A percentile compares a stretch with the other conserved stretches of the same genome.
Evolutionary conservation across 2,888 invertebrate genomes (phyloP).

Genomic region (Meghimatium bilineatum): DNA sequence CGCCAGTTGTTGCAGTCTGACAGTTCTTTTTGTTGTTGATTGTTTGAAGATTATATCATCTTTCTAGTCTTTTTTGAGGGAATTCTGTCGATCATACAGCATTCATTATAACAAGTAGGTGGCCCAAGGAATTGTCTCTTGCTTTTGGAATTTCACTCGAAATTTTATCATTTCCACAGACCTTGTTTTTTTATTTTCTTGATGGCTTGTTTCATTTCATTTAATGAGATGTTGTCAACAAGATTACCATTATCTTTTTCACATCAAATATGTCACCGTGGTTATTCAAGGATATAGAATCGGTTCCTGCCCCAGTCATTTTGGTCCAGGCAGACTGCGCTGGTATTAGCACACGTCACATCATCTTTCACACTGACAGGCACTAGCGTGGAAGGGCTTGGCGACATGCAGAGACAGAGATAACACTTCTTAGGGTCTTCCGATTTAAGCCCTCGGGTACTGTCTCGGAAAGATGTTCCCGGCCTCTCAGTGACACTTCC

Average conservation of each 20-base stretch:
- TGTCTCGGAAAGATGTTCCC: constrained; percentile 15
- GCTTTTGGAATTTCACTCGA: too few species aligned
- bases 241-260: neutral
- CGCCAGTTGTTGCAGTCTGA: too few species aligned
- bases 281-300: neutral
- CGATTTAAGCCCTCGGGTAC: constrained; percentile 23
- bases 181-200: too few species aligned
- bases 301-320: neutral
- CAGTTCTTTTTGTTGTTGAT: too few species aligned
- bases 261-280: neutral
- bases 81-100: too few species aligned
- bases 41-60: too few species aligned
- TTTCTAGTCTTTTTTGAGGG: too few species aligned
- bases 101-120: too few species aligned
- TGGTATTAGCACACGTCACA: constrained; percentile 22
- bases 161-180: neutral
- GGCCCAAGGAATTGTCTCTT: too few species aligned
- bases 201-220: too few species aligned
- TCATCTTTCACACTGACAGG: neutral
- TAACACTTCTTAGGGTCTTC: constrained; percentile 28
- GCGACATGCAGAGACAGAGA: constrained; percentile 9
- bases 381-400: constrained; percentile 24
- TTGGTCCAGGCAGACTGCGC: neutral
- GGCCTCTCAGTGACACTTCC: neutral
- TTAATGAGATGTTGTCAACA: neutral